Evolutionary conservation across 1,140 invertebrate genomes (phyloP), one percentile per base, ranked within the genome.

Genomic region (Heterodera carotae): DNA sequence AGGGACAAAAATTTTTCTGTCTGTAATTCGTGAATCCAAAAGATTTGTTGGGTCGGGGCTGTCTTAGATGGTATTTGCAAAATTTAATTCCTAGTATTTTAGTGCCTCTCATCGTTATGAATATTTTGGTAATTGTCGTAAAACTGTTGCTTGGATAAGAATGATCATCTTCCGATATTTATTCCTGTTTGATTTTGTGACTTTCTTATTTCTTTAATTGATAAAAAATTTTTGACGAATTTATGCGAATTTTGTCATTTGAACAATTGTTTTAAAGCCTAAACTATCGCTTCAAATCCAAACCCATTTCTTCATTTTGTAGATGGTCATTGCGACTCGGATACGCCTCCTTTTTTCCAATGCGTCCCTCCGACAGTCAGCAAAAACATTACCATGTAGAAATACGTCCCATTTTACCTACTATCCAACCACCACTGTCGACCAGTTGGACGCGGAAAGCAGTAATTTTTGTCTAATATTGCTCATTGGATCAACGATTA

Each of bases 101-200:
- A 84, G 83, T 84, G 69, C 83, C 83, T 15, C 76, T 84, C n/a
- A 84, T 84, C 56, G 68, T 69, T 15, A 75, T 84, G 66, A 84
- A 84, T 67, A 81, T 85, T 29, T 27, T 84, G 53, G 83, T 83
- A 7, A 83, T 84, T 29, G 27, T 84, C 29, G 76, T 83, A 69
- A 74, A 74, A 34, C 53, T 74, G 59, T 74, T 74, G 33, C 34
- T 74, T 25, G 72, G 72, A 34, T 74, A 27, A 74, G 22, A 31
- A 39, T 73, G 8, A 8, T 53, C 70, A 25, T 10, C 12, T 29
- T 59, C 53, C 59, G 15, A 25, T 73, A 22, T 73, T 73, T 60
- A 59, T 53, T 43, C 48, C 10, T 34, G 31, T 27, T 31, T n/a
- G 3, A 27, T 64, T 7, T n/a, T n/a, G n/a, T n/a, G n/a, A n/a